Conservation (phyloP, 2,888 invertebrate species). For the Thymelicus acteon region DNA sequence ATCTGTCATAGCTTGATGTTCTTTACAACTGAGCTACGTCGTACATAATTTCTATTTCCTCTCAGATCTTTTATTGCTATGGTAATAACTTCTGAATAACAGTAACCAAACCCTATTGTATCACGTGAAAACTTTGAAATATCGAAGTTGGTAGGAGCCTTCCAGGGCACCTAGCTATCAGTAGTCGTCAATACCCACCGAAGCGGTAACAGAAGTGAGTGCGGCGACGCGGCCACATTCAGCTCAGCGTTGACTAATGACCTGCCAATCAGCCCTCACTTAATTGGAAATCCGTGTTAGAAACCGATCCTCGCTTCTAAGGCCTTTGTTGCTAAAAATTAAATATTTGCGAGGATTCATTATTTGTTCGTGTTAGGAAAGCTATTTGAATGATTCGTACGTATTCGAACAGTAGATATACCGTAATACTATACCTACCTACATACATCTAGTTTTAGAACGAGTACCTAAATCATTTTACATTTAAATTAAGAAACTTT, state of each 20-base stretch:
- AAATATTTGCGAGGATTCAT: constrained; percentile 48
- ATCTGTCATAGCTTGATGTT: too few species aligned
- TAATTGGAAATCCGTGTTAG: constrained; percentile 85
- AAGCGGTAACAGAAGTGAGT: constrained; percentile 45
- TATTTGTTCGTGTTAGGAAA: constrained; percentile 11
- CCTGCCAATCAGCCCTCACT: constrained; percentile 84
- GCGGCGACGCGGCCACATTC: constrained; percentile 74
- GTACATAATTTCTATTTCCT: too few species aligned
- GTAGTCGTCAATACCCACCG: constrained; percentile 43
- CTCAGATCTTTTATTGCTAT: too few species aligned
- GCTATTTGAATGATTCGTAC: background rate
- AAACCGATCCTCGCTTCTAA: constrained; percentile 70
- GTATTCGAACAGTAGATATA: too few species aligned
- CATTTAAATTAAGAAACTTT: too few species aligned
- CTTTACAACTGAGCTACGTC: too few species aligned
- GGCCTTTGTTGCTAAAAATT: constrained; percentile 80
- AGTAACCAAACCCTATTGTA: background rate
- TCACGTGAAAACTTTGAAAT: constrained; percentile 42
- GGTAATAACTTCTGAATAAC: too few species aligned
- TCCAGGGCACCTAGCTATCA: constrained; percentile 42
- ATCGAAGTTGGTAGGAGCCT: constrained; percentile 3
- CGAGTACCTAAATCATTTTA: too few species aligned
- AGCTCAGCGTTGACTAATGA: constrained; percentile 80
- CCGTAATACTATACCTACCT: too few species aligned
- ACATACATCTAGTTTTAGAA: too few species aligned